Base-by-base conservation (phyloP, 2,888 invertebrate species). In the Thereva unica region DNA sequence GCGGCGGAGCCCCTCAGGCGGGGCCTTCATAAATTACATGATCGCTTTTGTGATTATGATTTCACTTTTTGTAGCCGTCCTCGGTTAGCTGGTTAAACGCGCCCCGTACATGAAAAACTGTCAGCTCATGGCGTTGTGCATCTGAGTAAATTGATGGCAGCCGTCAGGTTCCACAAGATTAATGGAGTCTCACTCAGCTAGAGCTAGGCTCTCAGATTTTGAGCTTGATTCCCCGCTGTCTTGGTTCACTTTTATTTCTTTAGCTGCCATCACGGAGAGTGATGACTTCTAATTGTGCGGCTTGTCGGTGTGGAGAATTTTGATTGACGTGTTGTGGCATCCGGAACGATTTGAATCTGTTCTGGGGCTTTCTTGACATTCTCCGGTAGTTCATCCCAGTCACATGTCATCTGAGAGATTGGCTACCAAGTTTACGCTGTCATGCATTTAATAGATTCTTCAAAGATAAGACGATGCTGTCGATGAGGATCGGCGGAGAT, bases 311-410 rank as follows among this genome's bases (percentile, higher is more conserved):
- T 52, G 42, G 53, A 64, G 44, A 64, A 53, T 64, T 74, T 74
- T 76, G 75, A 77, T 77, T 78, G 77, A 77, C 78, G 76, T 76
- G 76, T 76, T 78, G 75, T 76, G 78, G 77, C 75, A 76, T 75
- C 75, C 76, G 76, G 75, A 76, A 76, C 66, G 64, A 68, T 68
- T 65, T 69, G 49, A 54, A 61, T 68, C 56, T 56, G 63, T 54
- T 63, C 50, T 23, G 23, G 23, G 23, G 50, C 41, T 50, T 49
- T 63, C 42, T 53, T 50, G 42, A 40, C 5, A 52, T 52, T 23
- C 50, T 63, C 52, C 38, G 52, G 52, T 53, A 42, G 63, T 63
- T 52, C 52, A 23, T 41, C 35, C 42, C 42, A 34, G 10, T 63
- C 9, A 12, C 42, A 49, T 41, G 64, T 64, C 53, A 64, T 44